Percentiles rank a stretch among this genome's conserved stretches.
These are phyloP conservation scores for Cnemophilus loriae DNA, from an alignment of 2,113 vertebrate genomes.

Conservation along the genomic window DNA sequence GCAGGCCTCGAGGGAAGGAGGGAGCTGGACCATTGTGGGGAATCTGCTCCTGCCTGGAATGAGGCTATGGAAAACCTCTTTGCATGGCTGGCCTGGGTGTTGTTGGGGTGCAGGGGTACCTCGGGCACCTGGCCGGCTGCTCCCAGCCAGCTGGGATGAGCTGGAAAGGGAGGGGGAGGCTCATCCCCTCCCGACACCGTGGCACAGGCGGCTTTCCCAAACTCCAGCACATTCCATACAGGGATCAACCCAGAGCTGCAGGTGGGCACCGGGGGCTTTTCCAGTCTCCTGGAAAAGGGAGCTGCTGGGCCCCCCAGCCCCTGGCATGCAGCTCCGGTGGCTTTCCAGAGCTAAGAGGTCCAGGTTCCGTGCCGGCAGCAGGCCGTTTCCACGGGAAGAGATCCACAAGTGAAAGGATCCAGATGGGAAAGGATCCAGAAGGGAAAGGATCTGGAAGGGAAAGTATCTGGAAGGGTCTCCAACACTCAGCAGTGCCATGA, in stretches of 20 bases:
- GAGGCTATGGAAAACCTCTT: neutral
- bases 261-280: neutral
- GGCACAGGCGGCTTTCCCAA: neutral
- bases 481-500: accelerated
- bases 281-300: neutral
- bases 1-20: neutral
- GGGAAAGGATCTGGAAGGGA: neutral
- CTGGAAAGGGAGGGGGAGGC: neutral
- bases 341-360: neutral
- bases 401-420: accelerated
- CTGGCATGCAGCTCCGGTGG: accelerated
- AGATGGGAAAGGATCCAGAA: accelerated
- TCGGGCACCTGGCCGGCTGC: accelerated
- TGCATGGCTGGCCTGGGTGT: neutral
- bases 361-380: neutral
- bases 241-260: neutral
- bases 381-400: neutral
- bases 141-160: neutral
- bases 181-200: accelerated
- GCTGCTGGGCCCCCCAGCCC: neutral
- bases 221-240: neutral
- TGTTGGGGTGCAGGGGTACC: neutral
- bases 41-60: neutral
- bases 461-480: neutral
- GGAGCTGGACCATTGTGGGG: neutral